phyloP scores from a whole-genome alignment of 2,113 vertebrate genomes.

The Grammomys surdaster region DNA sequence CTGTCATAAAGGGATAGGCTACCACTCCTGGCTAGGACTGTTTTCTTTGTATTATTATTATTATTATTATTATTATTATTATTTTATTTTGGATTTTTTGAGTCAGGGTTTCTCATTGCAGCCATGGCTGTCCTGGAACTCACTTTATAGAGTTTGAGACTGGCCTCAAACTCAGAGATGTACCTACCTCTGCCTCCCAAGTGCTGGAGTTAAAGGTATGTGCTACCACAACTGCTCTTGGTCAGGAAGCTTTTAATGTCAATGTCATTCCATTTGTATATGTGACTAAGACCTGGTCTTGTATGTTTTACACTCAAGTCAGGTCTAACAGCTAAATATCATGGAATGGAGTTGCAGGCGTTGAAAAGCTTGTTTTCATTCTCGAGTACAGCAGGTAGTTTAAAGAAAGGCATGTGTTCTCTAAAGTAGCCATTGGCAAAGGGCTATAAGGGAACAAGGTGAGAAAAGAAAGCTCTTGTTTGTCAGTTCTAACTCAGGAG shows the following conservation, averaged over 20 bases:
- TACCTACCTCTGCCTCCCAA: not conserved
- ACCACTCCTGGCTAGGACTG: not conserved
- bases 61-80: not conserved
- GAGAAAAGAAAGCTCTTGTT: slow-evolving; percentile 20
- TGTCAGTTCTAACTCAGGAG: slow-evolving; percentile 15
- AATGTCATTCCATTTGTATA: not conserved
- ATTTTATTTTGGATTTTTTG: not conserved
- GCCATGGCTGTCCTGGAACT: not conserved
- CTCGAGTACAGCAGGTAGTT: not conserved
- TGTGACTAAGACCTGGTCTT: not conserved
- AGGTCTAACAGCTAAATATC: not conserved
- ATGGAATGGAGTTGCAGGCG: not conserved
- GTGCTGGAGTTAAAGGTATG: not conserved
- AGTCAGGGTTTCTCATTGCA: not conserved
- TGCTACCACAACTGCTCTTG: not conserved
- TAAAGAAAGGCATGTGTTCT: slow-evolving; percentile 25
- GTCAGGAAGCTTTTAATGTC: not conserved
- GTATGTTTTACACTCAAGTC: not conserved
- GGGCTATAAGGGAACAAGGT: not conserved
- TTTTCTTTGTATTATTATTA: not conserved
- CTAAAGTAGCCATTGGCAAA: not conserved
- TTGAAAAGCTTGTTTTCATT: not conserved
- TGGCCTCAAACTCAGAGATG: not conserved
- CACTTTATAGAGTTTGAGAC: not conserved
- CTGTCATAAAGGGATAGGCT: not conserved